Percentiles rank a stretch among this genome's conserved stretches.
These are phyloP conservation scores for Thalassophryne amazonica DNA, from an alignment of 2,797 vertebrate genomes.

Conservation along the genomic window DNA sequence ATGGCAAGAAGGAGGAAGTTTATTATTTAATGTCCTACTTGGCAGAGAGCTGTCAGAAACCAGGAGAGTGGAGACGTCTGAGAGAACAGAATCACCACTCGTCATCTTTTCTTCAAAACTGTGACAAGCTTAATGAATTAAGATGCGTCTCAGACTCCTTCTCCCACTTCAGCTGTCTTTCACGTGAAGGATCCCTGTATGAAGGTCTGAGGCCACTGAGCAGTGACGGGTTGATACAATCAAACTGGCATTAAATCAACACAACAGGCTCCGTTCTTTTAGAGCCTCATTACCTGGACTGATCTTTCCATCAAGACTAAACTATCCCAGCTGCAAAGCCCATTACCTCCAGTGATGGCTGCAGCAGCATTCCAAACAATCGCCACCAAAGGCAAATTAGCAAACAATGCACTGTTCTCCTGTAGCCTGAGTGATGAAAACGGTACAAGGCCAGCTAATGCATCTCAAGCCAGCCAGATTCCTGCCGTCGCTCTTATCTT, in stretches of 20 bases:
- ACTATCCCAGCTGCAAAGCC: constrained; percentile 18
- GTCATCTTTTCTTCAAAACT: constrained; percentile 42
- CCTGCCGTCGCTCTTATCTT: constrained; percentile 66
- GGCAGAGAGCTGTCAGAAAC: constrained; percentile 59
- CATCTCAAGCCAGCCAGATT: constrained; percentile 55
- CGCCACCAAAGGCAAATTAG: constrained; percentile 58
- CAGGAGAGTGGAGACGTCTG: constrained; percentile 37
- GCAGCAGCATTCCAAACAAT: constrained; percentile 42
- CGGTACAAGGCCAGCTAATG: constrained; percentile 50
- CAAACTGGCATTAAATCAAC: constrained; percentile 28
- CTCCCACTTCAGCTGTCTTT: not conserved
- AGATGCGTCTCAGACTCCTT: constrained; percentile 23
- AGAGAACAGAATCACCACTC: constrained; percentile 56
- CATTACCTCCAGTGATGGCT: constrained; percentile 33
- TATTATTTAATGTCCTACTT: constrained; percentile 71
- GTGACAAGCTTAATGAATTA: constrained; percentile 60
- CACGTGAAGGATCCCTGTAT: constrained; percentile 23
- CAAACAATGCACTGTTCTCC: constrained; percentile 50
- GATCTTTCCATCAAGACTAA: constrained; percentile 49
- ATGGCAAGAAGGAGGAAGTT: constrained; percentile 46
- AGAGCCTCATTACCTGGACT: constrained; percentile 41
- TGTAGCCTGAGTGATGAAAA: constrained; percentile 55
- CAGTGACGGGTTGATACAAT: not conserved
- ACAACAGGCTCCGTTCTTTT: constrained; percentile 39
- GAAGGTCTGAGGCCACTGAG: constrained; percentile 15